Percentiles rank a stretch among this genome's conserved stretches.
These are phyloP conservation scores for Leucopsar rothschildi DNA, from an alignment of 2,113 vertebrate genomes.

Conservation along the genomic window DNA sequence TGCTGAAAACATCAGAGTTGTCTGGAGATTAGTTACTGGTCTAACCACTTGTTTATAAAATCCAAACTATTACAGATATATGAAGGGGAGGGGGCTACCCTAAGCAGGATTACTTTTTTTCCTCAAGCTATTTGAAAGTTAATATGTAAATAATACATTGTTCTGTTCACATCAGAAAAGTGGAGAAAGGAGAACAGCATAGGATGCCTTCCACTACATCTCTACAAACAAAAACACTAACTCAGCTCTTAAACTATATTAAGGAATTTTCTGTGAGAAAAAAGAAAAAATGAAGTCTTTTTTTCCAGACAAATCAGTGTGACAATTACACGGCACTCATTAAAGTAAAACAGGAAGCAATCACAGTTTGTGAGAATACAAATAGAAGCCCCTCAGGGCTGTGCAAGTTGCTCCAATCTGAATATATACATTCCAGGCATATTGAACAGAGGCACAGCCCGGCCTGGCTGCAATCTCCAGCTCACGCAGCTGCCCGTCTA, in stretches of 20 bases:
- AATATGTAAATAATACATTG: background rate
- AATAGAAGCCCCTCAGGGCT: constrained; percentile 58
- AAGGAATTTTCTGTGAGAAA: background rate
- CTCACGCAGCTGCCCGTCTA: constrained; percentile 72
- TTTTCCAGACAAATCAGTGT: background rate
- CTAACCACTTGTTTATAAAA: background rate
- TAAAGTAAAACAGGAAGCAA: constrained; percentile 78
- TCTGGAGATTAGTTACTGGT: background rate
- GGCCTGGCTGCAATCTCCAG: constrained; percentile 58
- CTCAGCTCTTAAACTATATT: background rate
- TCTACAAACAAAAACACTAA: background rate
- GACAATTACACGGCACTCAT: constrained; percentile 35
- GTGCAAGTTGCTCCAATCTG: constrained; percentile 69
- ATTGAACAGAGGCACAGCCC: constrained; percentile 55
- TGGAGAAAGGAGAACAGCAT: background rate
- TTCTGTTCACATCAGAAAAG: background rate
- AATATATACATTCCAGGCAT: constrained; percentile 78
- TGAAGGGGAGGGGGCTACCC: background rate
- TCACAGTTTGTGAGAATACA: constrained; percentile 76
- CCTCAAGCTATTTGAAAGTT: background rate
- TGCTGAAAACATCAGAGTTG: background rate
- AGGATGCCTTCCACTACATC: background rate
- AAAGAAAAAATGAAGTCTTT: background rate
- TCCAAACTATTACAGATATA: background rate
- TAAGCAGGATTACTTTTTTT: background rate